Conservation (phyloP, 2,113 vertebrate species). For the Chloebia gouldiae region DNA sequence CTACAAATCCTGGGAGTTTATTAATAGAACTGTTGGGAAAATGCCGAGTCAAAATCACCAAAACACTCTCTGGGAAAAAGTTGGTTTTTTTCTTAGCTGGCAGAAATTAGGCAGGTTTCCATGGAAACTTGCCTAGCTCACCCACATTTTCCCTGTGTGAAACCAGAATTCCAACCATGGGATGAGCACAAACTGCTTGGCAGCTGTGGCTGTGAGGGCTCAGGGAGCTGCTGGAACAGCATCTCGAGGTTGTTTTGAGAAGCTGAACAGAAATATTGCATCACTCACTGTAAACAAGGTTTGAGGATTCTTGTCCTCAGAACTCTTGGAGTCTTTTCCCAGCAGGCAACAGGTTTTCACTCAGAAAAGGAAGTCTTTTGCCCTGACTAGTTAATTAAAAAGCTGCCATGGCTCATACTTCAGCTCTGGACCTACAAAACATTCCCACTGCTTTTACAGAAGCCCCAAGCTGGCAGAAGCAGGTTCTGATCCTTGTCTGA, state of each 20-base stretch:
- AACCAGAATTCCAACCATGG: background rate
- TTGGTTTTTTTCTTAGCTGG: background rate
- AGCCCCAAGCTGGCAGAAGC: background rate
- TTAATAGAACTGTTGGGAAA: background rate
- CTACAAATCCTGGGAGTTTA: background rate
- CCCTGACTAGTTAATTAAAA: background rate
- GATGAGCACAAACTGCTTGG: background rate
- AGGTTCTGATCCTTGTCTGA: background rate
- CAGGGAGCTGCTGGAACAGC: background rate
- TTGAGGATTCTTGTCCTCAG: background rate
- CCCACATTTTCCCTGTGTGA: background rate
- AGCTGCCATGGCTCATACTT: background rate
- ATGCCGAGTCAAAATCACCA: constrained; percentile 2
- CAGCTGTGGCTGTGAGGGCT: background rate
- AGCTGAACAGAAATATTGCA: background rate
- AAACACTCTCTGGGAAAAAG: background rate
- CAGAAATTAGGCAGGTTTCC: constrained; percentile 13
- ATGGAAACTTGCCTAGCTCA: constrained; percentile 22
- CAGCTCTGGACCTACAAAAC: background rate
- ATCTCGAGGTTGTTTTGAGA: constrained; percentile 29
- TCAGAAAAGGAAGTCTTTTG: background rate
- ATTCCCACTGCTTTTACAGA: background rate
- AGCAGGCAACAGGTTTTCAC: background rate
- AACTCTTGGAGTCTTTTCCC: background rate
- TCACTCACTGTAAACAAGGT: constrained; percentile 3